These are phyloP conservation scores for Mus caroli DNA, from an alignment of 2,797 vertebrate genomes.

Conservation along the genomic window DNA sequence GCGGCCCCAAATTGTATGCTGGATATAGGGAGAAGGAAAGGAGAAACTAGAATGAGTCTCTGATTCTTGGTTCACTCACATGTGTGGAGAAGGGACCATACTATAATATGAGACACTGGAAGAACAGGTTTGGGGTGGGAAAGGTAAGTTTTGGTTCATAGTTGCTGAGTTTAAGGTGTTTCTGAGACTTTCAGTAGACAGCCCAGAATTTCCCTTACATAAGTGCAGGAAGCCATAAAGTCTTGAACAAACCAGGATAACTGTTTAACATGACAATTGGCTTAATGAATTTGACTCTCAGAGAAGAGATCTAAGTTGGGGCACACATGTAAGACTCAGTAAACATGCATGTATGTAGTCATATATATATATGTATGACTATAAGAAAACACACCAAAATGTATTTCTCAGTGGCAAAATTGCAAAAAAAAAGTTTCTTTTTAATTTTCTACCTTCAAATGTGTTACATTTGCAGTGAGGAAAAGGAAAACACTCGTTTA, in stretches of 20 bases:
- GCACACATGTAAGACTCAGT: not conserved
- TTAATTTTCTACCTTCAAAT: slow-evolving; percentile 30
- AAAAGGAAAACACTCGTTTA: slow-evolving; percentile 55
- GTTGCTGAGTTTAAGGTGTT: not conserved
- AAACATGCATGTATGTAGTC: not conserved
- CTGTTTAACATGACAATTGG: not conserved
- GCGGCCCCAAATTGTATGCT: not conserved
- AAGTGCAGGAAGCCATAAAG: not conserved
- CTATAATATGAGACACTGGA: not conserved
- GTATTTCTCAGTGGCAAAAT: slow-evolving; percentile 38
- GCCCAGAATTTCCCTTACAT: not conserved
- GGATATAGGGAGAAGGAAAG: not conserved
- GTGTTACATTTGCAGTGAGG: slow-evolving; percentile 59
- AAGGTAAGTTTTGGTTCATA: not conserved
- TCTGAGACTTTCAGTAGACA: not conserved
- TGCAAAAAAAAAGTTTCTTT: not conserved
- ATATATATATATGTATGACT: not conserved
- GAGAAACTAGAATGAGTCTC: not conserved
- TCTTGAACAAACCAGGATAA: not conserved
- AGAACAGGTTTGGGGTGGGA: not conserved
- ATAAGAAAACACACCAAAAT: not conserved
- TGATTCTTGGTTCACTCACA: not conserved
- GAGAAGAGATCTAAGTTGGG: not conserved
- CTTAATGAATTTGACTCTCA: not conserved
- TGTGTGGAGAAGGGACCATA: not conserved